Conservation (phyloP, 2,888 invertebrate genomes). For the Agonopterix arenella region DNA sequence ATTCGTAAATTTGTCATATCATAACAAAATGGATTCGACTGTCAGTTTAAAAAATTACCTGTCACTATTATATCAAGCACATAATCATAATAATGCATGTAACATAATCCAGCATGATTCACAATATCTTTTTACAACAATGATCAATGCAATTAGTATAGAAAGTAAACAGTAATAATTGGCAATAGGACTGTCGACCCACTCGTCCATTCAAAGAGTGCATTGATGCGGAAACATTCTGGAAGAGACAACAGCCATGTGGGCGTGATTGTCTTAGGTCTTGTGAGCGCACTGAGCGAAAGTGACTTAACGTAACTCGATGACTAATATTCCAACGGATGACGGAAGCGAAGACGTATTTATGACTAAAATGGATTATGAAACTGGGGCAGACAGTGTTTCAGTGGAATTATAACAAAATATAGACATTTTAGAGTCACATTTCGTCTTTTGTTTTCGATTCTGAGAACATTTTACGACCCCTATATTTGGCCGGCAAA, state of each 20-base stretch:
- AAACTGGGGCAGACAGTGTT: too few relatives aligned
- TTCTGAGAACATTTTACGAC: too few relatives aligned
- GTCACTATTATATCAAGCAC: too few relatives aligned
- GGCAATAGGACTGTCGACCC: conserved; percentile 51
- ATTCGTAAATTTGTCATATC: too few relatives aligned
- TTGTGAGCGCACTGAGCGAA: conserved; percentile 13
- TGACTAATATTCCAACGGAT: conserved; percentile 7
- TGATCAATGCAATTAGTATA: conserved; percentile 41
- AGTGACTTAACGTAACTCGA: conserved; percentile 11
- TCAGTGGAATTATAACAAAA: too few relatives aligned
- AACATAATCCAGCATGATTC: neutral
- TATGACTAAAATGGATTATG: too few relatives aligned
- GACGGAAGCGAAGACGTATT: too few relatives aligned
- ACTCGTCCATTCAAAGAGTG: conserved; percentile 42
- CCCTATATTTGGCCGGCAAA: neutral
- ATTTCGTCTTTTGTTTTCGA: neutral
- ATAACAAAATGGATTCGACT: too few relatives aligned
- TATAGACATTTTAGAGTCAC: neutral
- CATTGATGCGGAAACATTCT: conserved; percentile 46
- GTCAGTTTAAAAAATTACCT: too few relatives aligned
- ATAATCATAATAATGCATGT: neutral
- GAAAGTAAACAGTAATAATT: conserved; percentile 65
- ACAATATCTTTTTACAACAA: neutral
- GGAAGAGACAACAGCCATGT: conserved; percentile 38
- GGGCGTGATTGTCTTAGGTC: conserved; percentile 42